These are phyloP conservation scores for Delichon dasypus DNA, from an alignment of 2,797 vertebrate genomes.

Conservation along the genomic window DNA sequence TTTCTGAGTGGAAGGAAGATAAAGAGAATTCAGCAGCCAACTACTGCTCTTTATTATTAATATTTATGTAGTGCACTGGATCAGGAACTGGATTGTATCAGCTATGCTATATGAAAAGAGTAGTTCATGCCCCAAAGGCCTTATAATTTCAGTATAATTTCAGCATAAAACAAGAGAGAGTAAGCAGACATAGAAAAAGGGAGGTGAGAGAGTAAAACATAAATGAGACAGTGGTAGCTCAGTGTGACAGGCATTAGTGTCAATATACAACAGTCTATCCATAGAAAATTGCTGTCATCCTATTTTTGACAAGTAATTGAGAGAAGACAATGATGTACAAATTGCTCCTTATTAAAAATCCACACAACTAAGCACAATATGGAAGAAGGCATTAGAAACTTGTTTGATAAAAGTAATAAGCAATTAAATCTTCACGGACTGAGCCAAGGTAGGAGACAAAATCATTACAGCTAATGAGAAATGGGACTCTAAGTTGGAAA, in stretches of 20 bases:
- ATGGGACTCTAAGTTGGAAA: neutral
- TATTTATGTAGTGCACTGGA: neutral
- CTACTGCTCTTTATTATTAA: neutral
- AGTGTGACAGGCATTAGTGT: neutral
- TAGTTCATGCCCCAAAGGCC: neutral
- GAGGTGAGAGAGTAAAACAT: neutral
- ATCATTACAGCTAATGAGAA: neutral
- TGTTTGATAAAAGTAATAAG: neutral
- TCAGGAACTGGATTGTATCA: neutral
- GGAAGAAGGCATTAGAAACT: neutral
- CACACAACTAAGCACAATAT: neutral
- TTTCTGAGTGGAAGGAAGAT: neutral
- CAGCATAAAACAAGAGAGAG: neutral
- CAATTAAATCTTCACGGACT: neutral
- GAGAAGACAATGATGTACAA: conserved; percentile 5
- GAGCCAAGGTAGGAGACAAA: neutral
- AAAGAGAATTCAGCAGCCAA: neutral
- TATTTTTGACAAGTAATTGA: conserved; percentile 13
- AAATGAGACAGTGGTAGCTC: neutral
- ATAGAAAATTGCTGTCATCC: neutral
- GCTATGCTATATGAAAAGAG: neutral
- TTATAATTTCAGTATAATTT: neutral
- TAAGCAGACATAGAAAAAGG: neutral
- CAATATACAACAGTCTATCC: neutral
- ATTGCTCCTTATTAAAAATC: conserved; percentile 19